A percentile compares a stretch with the other conserved stretches of the same genome.
phyloP scores from a whole-genome alignment of 1,140 invertebrate genomes.

The Papilio polytes region DNA sequence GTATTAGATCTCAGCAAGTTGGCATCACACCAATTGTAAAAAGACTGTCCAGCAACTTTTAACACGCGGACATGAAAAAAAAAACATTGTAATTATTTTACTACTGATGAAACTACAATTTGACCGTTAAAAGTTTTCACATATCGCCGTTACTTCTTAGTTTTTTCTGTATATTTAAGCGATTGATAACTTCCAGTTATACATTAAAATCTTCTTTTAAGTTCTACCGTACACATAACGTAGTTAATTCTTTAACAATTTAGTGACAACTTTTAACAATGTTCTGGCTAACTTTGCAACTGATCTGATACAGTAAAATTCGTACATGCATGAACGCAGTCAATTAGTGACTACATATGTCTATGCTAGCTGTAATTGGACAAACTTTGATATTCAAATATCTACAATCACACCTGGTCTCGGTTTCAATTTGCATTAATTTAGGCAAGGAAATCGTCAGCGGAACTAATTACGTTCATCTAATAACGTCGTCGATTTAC shows the following conservation, averaged over 20 bases:
- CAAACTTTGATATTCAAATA: slow-evolving; percentile 23
- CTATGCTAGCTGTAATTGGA: background rate
- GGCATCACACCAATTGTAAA: background rate
- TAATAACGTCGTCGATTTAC: background rate
- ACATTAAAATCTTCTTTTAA: too few species aligned
- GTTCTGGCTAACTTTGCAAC: background rate
- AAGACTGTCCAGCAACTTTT: background rate
- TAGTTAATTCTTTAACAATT: too few species aligned
- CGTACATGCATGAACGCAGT: background rate
- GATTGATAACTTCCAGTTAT: too few species aligned
- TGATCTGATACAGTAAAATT: too few species aligned
- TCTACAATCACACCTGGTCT: slow-evolving; percentile 16
- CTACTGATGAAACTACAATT: background rate
- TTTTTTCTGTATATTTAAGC: too few species aligned
- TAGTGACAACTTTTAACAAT: too few species aligned
- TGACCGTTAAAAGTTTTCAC: too few species aligned
- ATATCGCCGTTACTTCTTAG: background rate
- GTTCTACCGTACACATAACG: too few species aligned
- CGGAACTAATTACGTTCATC: slow-evolving; percentile 13
- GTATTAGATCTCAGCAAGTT: slow-evolving; percentile 16
- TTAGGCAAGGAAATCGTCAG: slow-evolving; percentile 1
- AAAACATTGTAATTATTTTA: background rate
- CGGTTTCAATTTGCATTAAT: slow-evolving; percentile 15
- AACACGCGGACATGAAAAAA: background rate
- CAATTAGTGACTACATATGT: too few species aligned